Evolutionary conservation across 2,113 vertebrate species (phyloP).

Genomic region (Pterocles orientalis): DNA sequence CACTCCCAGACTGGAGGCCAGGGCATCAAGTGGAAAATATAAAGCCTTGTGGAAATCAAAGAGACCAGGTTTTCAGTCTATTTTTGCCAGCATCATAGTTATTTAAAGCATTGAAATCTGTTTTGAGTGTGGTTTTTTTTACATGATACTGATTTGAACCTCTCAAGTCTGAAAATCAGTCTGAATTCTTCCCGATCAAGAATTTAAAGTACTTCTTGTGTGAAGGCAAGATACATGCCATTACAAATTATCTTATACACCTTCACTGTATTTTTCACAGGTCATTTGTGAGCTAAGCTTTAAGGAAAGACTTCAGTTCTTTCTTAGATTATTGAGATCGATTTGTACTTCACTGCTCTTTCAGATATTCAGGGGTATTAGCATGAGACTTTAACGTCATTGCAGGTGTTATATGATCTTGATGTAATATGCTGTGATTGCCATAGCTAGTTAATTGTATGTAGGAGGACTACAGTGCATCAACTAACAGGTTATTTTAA

Average conservation of each 20-base stretch:
- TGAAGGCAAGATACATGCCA: neutral
- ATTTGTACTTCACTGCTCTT: conserved; percentile 11
- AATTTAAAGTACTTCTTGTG: neutral
- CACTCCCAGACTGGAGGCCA: neutral
- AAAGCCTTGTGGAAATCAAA: neutral
- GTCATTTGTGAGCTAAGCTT: neutral
- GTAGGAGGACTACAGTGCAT: neutral
- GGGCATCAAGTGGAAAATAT: neutral
- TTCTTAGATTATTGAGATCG: neutral
- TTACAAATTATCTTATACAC: neutral
- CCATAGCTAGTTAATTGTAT: neutral
- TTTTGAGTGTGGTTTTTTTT: neutral
- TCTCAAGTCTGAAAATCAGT: neutral
- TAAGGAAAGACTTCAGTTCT: neutral
- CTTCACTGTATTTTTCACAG: neutral
- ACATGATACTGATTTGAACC: neutral
- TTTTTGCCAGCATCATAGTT: neutral
- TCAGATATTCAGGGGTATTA: neutral
- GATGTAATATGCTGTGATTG: neutral
- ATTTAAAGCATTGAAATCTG: neutral
- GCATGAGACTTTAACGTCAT: neutral
- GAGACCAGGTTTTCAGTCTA: neutral
- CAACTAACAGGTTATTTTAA: conserved; percentile 35
- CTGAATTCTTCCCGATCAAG: neutral
- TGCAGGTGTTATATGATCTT: neutral